These are phyloP conservation scores for Diplolepis rosae DNA, from an alignment of 2,888 invertebrate species.

Conservation along the genomic window DNA sequence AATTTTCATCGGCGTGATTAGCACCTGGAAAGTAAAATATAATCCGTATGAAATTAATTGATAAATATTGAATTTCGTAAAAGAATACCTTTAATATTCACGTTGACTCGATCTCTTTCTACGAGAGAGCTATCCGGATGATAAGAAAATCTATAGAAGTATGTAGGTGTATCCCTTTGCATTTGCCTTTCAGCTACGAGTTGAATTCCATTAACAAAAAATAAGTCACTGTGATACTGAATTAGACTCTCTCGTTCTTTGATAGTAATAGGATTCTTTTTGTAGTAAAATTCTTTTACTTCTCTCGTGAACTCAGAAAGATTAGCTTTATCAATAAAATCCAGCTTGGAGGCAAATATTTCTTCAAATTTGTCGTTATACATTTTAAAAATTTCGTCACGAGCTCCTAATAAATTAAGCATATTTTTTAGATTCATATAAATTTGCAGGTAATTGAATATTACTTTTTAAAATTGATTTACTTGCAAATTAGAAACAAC, in stretches of 20 bases:
- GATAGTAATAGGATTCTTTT: constrained; percentile 66
- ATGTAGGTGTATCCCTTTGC: constrained; percentile 74
- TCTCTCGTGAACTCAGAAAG: constrained; percentile 61
- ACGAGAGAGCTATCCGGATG: constrained; percentile 55
- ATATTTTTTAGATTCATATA: not conserved
- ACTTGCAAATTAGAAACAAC: not conserved
- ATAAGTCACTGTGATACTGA: constrained; percentile 76
- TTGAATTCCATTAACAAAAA: constrained; percentile 74
- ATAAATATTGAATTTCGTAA: not conserved
- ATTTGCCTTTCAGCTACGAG: constrained; percentile 71
- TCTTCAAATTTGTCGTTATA: constrained; percentile 65
- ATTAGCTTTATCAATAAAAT: constrained; percentile 58
- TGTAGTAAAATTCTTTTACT: constrained; percentile 75
- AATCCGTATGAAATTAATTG: not conserved
- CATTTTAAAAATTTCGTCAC: not conserved
- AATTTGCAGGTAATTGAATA: not conserved
- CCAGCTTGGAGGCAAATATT: constrained; percentile 70
- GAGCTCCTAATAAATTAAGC: not conserved
- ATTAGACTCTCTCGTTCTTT: constrained; percentile 72
- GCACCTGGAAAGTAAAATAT: constrained; percentile 71
- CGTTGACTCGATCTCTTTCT: not conserved
- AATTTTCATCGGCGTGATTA: constrained; percentile 79
- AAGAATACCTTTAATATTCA: not conserved
- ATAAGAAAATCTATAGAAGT: constrained; percentile 78
- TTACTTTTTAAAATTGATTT: too few relatives aligned